Percentiles rank a stretch among this genome's conserved stretches.
These are phyloP conservation scores for Pelodiscus sinensis DNA, from an alignment of 2,113 vertebrate species.

Conservation along the genomic window DNA sequence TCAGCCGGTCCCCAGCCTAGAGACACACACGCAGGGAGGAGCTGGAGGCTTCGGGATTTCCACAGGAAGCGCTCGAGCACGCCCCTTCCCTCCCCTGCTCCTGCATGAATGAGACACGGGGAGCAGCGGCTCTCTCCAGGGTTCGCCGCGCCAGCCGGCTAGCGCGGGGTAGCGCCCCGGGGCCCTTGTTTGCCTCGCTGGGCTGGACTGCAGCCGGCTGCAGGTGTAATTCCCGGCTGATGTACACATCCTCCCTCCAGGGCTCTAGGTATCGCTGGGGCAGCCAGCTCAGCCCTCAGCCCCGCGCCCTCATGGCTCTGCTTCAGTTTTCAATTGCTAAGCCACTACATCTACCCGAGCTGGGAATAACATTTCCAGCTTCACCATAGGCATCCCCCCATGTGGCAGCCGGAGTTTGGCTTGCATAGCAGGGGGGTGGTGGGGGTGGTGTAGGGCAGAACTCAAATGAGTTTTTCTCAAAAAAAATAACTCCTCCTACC, in stretches of 20 bases:
- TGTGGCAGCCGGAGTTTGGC: neutral
- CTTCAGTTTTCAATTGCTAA: too few species aligned
- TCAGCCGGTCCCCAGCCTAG: slow-evolving; percentile 49
- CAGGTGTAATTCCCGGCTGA: neutral
- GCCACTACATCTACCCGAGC: neutral
- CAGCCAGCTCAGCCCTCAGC: too few species aligned
- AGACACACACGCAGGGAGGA: slow-evolving; percentile 67
- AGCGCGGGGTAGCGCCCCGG: too few species aligned
- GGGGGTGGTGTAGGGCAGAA: neutral
- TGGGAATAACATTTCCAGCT: neutral
- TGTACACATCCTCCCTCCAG: neutral
- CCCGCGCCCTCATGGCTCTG: too few species aligned
- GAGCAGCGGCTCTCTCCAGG: neutral
- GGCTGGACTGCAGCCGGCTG: too few species aligned
- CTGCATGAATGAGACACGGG: neutral
- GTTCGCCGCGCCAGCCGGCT: too few species aligned
- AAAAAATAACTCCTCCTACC: neutral
- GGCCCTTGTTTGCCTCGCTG: too few species aligned
- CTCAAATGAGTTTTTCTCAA: too few species aligned
- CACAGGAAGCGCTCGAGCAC: slow-evolving; percentile 8
- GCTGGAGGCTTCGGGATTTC: slow-evolving; percentile 48
- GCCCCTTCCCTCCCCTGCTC: neutral
- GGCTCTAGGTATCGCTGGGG: too few species aligned
- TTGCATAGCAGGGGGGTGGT: neutral
- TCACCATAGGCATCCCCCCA: too few species aligned